A percentile compares a stretch with the other conserved stretches of the same genome.
Evolutionary conservation across 53 echinoderm and acorn worm species (phyloP).

Genomic region (Astropecten irregularis): DNA sequence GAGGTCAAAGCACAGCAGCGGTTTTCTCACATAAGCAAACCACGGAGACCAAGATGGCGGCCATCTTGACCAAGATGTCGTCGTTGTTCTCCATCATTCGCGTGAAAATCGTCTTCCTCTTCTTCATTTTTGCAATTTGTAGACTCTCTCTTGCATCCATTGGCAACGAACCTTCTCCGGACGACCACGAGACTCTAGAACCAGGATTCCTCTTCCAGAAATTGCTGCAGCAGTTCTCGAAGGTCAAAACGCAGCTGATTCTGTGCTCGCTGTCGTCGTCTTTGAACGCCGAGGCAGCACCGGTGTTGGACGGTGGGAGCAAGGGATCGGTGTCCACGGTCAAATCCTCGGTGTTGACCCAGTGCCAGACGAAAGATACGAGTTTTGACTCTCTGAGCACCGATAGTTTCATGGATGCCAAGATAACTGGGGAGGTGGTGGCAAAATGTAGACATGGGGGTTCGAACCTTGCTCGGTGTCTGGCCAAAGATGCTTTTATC

Average conservation of each 20-base stretch:
- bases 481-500: conserved; percentile 18
- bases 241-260: conserved; percentile 38
- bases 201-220: conserved; percentile 34
- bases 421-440: conserved; percentile 7
- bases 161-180: not conserved
- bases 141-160: not conserved
- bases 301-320: not conserved
- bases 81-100: not conserved
- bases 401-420: conserved; percentile 19
- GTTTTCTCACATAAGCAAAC: conserved; percentile 29
- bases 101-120: not conserved
- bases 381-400: conserved; percentile 25
- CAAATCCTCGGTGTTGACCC: conserved; percentile 21
- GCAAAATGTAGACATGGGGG: conserved; percentile 1
- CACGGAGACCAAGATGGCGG: conserved; percentile 49
- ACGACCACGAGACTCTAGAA: not conserved
- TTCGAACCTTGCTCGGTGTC: not conserved
- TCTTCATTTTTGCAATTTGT: not conserved
- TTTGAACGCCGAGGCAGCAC: not conserved
- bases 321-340: not conserved
- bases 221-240: conserved; percentile 39
- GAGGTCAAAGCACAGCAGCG: conserved; percentile 17
- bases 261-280: conserved; percentile 24
- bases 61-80: conserved; percentile 36
- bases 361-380: not conserved